Evolutionary conservation across 2,797 vertebrate species (phyloP), one percentile per base, ranked within the genome.

Genomic region (Pogonophryne albipinna): DNA sequence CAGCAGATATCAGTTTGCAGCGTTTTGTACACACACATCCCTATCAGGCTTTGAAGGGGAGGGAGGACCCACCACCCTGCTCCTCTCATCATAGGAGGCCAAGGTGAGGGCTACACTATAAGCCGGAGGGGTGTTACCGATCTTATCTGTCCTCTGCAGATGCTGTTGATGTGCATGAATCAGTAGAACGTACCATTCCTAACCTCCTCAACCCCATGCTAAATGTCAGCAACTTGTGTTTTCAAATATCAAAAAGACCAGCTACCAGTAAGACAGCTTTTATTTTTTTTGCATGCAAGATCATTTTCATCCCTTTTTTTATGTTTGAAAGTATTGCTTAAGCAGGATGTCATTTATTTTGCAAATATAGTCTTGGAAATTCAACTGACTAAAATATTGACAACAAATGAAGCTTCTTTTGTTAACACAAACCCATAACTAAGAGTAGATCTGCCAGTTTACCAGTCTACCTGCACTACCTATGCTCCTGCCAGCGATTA

Each of bases 141-240:
- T 91, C 67, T 86, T 90, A 91, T 91, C 89, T 78, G 23, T 16
- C 10, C 4, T 49, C 49, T 82, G 80, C 86, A 89, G 56, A 71
- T 56, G 53, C 42, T 17, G 38, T 50, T 72, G 10, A 6, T 51
- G 10, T 76, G 67, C 69, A 71, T 65, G 31, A 70, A 58, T 77
- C 31, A 11, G 19, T 51, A 23, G 3, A 13, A 38, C 20, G 0
- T 20, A 49, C 50, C 10, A 12, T 70, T 68, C 58, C 69, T 45
- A 47, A 55, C 51, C 52, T 51, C 19, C 27, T 46, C 34, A 20
- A 41, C 27, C 46, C 12, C 10, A 34, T 19, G 16, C 34, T 15
- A 42, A 23, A 2, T 46, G 12, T 62, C 41, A 58, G 12, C 50
- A 62, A 38, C 12, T 51, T 4, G 13, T 19, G 19, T 34, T 15